Percentiles rank a stretch among this genome's conserved stretches.
phyloP scores from a whole-genome alignment of 2,797 vertebrate genomes.

The Sebastes hubbsi region DNA sequence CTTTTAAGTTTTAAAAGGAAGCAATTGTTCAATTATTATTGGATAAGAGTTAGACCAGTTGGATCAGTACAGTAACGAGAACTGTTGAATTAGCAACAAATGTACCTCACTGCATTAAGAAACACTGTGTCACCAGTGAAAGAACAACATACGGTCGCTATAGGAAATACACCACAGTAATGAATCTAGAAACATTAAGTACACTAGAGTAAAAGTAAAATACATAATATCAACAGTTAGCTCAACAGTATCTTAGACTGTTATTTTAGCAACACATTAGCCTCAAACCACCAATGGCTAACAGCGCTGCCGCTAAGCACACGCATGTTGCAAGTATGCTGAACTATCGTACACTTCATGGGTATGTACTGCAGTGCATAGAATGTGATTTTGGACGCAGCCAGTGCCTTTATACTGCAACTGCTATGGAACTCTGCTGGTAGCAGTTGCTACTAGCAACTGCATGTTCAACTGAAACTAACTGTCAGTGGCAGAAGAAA shows the following conservation, averaged over 20 bases:
- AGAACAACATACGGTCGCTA: background rate
- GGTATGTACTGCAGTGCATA: no score
- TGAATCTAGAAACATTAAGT: background rate
- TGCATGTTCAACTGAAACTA: background rate
- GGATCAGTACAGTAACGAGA: background rate
- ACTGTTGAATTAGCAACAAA: background rate
- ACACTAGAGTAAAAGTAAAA: background rate
- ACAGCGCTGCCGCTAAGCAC: no score
- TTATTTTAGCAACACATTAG: background rate
- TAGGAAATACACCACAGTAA: background rate
- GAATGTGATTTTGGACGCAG: no score
- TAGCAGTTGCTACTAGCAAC: constrained; percentile 9
- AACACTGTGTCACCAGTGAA: background rate
- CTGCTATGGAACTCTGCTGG: background rate
- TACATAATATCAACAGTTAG: background rate
- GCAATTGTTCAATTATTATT: background rate
- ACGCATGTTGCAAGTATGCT: no score
- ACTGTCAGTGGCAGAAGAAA: background rate
- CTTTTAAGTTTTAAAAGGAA: background rate
- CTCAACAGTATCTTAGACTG: background rate
- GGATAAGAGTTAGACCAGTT: background rate
- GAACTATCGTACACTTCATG: no score
- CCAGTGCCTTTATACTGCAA: background rate
- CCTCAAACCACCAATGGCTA: background rate
- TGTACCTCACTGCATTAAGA: background rate